Base-by-base conservation (phyloP, 2,888 invertebrate species). In the Lithophane socia region DNA sequence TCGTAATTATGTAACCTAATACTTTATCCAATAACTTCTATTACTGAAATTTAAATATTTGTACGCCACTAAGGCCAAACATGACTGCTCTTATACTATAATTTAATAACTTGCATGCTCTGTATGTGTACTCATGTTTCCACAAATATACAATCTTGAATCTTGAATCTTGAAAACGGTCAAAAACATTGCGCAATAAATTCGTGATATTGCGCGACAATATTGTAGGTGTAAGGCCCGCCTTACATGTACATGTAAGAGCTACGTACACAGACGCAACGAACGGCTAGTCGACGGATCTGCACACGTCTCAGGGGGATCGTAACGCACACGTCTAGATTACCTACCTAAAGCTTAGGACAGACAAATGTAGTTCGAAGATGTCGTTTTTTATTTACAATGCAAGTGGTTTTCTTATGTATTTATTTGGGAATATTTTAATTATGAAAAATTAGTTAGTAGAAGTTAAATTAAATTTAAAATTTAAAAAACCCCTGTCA, bases 301-400 rank as follows among this genome's bases (percentile, higher is more conserved):
- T 77, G 71, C 77, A 82, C 81, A 72, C 82, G 67, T 81, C 91
- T 78, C 82, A 1, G 13, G 87, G 71, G 91, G 80, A 84, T 82
- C 83, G 86, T 90, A 85, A 85, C 83, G 80, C 77, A 87, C 86
- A 87, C 86, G 87, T 88, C 88, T 88, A 89, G 90, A 91, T 91
- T 90, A 91, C 88, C 88, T 80, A 75, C 24, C 84, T 86, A 84
- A 88, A 79, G 88, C 79, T 75, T 64, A 67, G 47, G 4, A 73
- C 84, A 82, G 76, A 86, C 82, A 16, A 44, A n/a, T 21, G 29
- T 42, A n/a, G 44, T 18, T 52, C 8, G 3, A 58, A 58, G 16
- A 24, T 58, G 58, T 24, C 16, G 16, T 60, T 60, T 80, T 47
- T 60, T 21, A 82, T 75, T 75, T 67, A 75, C 29, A 75, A 42